Percentiles rank a stretch among this genome's conserved stretches.
These are phyloP conservation scores for Cyphomyrus plagiostoma DNA, from an alignment of 2,113 vertebrate species.

Conservation along the genomic window DNA sequence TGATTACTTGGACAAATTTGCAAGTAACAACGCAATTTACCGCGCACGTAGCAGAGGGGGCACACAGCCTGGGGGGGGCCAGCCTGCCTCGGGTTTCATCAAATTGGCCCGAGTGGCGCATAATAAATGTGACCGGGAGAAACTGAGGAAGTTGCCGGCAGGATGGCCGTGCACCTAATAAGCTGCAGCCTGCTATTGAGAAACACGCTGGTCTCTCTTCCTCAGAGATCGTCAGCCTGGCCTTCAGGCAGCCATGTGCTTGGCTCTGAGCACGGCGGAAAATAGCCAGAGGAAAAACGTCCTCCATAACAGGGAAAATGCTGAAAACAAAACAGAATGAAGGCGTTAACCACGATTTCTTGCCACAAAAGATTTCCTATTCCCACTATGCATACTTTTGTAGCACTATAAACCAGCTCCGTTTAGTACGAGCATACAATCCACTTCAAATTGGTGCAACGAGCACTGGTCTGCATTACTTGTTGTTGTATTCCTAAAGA, in stretches of 20 bases:
- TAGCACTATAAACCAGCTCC: background rate
- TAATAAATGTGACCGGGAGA: background rate
- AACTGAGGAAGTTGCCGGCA: background rate
- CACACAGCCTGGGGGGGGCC: background rate
- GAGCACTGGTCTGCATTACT: background rate
- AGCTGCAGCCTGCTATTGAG: background rate
- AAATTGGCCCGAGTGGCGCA: background rate
- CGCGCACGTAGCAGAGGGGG: conserved; percentile 35
- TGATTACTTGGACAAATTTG: conserved; percentile 66
- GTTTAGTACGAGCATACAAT: background rate
- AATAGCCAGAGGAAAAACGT: background rate
- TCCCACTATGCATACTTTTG: conserved; percentile 12
- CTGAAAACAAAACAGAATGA: conserved; percentile 24
- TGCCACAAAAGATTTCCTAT: conserved; percentile 32
- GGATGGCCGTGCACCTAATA: background rate
- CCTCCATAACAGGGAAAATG: background rate
- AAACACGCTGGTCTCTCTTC: background rate
- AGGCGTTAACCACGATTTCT: conserved; percentile 33
- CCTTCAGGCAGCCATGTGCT: no score
- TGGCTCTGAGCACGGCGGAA: background rate
- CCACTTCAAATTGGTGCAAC: background rate
- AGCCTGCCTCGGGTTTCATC: background rate
- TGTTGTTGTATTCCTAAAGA: background rate
- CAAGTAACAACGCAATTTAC: conserved; percentile 63
- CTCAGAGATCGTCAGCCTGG: background rate